Evolutionary conservation across 2,797 vertebrate species (phyloP).

Genomic region (Eremophila alpestris): DNA sequence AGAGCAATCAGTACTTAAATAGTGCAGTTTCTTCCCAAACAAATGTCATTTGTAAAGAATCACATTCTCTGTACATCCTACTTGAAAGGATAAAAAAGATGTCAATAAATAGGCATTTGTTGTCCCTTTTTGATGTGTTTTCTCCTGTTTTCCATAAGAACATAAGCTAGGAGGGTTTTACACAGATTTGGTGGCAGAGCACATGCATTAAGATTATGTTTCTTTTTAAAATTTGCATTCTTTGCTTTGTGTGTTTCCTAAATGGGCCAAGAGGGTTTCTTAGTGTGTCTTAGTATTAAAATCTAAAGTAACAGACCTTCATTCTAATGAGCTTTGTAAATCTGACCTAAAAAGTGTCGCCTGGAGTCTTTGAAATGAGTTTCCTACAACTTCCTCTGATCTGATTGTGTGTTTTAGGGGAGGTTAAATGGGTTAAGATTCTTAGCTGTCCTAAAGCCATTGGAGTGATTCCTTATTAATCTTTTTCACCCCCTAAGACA

Average conservation of each 20-base stretch:
- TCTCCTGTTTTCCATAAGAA: conserved; percentile 63
- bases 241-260: conserved; percentile 72
- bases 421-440: conserved; percentile 93
- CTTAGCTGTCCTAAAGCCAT: conserved; percentile 90
- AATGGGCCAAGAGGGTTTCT: conserved; percentile 76
- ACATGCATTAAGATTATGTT: conserved; percentile 74
- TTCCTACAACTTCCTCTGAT: conserved; percentile 76
- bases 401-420: conserved; percentile 81
- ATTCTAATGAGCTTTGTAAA: conserved; percentile 74
- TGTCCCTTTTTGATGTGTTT: conserved; percentile 38
- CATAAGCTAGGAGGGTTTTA: conserved; percentile 72
- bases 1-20: not conserved
- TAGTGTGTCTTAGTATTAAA: conserved; percentile 72
- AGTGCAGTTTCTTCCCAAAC: not conserved
- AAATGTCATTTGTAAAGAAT: conserved; percentile 13
- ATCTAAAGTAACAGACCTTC: conserved; percentile 75
- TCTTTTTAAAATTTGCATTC: conserved; percentile 72
- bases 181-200: conserved; percentile 67
- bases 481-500: conserved; percentile 89
- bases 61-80: not conserved
- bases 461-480: conserved; percentile 93
- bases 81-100: conserved; percentile 48
- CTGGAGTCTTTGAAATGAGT: conserved; percentile 75
- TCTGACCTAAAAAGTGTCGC: conserved; percentile 73
- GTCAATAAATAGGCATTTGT: conserved; percentile 31